These are phyloP conservation scores for Mugil cephalus DNA, from an alignment of 2,113 vertebrate genomes.

Conservation along the genomic window DNA sequence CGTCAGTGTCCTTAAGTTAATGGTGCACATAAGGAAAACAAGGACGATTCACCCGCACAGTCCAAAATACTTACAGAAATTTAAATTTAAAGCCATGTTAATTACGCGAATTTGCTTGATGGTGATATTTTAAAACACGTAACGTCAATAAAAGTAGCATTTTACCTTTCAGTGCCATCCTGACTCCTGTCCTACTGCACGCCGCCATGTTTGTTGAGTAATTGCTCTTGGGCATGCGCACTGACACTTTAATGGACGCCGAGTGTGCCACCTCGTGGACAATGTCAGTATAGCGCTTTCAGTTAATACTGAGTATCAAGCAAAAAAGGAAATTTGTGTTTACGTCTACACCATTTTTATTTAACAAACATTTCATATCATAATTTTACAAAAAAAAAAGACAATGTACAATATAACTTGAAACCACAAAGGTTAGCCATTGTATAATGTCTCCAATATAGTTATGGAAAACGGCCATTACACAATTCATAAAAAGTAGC, in stretches of 20 bases:
- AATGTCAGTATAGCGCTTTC: rapidly evolving
- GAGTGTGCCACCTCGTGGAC: slow-evolving; percentile 31
- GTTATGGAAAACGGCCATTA: slow-evolving; percentile 11
- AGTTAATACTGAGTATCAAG: too few species aligned
- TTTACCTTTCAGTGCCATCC: slow-evolving; percentile 71
- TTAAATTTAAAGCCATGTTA: not conserved
- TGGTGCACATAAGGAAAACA: too few species aligned
- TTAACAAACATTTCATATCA: slow-evolving; percentile 26
- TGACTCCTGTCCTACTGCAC: slow-evolving; percentile 11
- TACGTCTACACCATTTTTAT: slow-evolving; percentile 35
- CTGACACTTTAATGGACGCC: not conserved
- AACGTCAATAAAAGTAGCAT: rapidly evolving
- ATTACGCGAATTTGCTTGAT: not conserved
- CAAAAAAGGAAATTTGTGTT: not conserved
- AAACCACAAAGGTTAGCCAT: not conserved
- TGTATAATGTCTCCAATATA: not conserved
- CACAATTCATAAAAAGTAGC: slow-evolving; percentile 9
- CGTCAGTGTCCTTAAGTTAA: too few species aligned
- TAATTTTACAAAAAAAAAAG: slow-evolving; percentile 37
- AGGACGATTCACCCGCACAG: too few species aligned
- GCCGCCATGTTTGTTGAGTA: slow-evolving; percentile 79
- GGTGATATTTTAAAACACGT: too few species aligned
- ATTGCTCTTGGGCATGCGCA: slow-evolving; percentile 37
- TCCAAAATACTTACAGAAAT: too few species aligned
- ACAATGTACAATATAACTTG: slow-evolving; percentile 10